Evolutionary conservation across 2,888 invertebrate genomes (phyloP), one percentile per base, ranked within the genome.

Genomic region (Belgica antarctica): DNA sequence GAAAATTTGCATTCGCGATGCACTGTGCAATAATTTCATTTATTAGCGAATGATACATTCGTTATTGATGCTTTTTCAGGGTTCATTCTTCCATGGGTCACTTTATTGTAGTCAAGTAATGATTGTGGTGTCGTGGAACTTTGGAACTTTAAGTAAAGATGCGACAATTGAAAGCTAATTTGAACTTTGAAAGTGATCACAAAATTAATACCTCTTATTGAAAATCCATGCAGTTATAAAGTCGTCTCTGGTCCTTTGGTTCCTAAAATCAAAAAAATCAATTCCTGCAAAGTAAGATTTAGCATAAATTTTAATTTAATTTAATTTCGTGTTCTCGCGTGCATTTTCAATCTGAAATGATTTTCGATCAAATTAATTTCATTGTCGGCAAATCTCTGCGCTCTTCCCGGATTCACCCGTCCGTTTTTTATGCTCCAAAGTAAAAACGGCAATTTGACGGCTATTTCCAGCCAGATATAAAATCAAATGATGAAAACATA

Each of bases 401-500:
- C 12, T 31, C 12, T 31, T 31, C 12, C 12, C 22, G 17, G 52
- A 17, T 52, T 52, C 41, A n/a, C 41, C 15, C 41, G 41, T 15
- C 41, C 12, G 34, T 1, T 59, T 59, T n/a, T 59, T 59, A 22
- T 7, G 59, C 19, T 12, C 27, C n/a, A n/a, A n/a, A n/a, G n/a
- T n/a, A n/a, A n/a, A n/a, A n/a, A n/a, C n/a, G 59, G 59, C 27
- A 59, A 59, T 59, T 59, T 59, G 59, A 59, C 25, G 59, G 24
- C 27, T n/a, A 19, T 59, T 12, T 4, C n/a, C 59, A 59, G 25
- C 27, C 27, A 59, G 27, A 68, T 57, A 31, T 57, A 47, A 68
- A 57, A 68, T 34, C 15, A 68, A 57, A 57, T 57, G 57, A 68
- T 68, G 68, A 68, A 68, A 68, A 68, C 68, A 68, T 68, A 68